phyloP scores from a whole-genome alignment of 2,888 invertebrate genomes.

The Piscicola geometra region DNA sequence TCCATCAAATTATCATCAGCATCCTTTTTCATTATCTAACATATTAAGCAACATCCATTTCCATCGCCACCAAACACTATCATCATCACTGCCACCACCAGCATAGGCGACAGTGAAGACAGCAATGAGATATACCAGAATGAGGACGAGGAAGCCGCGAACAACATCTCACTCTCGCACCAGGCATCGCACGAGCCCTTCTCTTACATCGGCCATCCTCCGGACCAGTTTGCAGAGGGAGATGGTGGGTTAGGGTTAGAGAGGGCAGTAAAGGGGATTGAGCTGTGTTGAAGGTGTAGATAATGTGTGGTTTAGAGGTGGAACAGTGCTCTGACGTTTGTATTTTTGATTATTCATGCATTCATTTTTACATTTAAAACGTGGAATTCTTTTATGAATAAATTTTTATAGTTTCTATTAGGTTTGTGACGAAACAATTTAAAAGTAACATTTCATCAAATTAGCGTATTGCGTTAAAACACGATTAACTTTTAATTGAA shows the following conservation, averaged over 20 bases:
- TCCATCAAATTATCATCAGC: no score
- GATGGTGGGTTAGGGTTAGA: conserved; percentile 17
- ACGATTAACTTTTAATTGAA: no score
- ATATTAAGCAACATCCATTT: no score
- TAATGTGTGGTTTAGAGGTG: no score
- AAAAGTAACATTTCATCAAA: no score
- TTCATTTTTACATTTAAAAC: conserved; percentile 9
- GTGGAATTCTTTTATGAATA: no score
- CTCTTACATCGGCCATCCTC: conserved; percentile 2
- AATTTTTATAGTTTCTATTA: not conserved
- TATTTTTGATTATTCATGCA: no score
- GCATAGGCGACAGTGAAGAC: conserved; percentile 27
- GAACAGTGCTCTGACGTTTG: no score
- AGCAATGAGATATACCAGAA: conserved; percentile 30
- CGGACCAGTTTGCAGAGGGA: conserved; percentile 23
- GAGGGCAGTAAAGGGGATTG: conserved; percentile 14
- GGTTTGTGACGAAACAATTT: no score
- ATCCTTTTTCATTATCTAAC: no score
- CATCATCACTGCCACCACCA: not conserved
- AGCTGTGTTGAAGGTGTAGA: no score
- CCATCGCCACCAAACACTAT: not conserved
- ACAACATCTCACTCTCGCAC: conserved; percentile 24
- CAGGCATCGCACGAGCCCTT: conserved; percentile 20
- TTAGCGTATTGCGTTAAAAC: no score
- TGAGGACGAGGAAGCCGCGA: conserved; percentile 32